These are phyloP conservation scores for Gastracanthus pulcherrimus DNA, from an alignment of 2,888 invertebrate genomes.

Conservation along the genomic window DNA sequence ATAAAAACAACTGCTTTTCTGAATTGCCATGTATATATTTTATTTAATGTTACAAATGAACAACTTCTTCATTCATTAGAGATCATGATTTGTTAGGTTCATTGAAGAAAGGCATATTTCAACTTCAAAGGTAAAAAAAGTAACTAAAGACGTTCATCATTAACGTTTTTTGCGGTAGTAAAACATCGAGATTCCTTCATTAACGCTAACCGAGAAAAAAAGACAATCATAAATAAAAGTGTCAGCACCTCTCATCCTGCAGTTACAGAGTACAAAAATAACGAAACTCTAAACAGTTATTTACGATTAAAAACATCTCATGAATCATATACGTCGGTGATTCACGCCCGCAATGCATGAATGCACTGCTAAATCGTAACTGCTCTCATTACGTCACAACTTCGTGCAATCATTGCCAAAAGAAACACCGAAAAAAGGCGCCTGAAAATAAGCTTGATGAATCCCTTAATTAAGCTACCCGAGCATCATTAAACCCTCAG, in stretches of 20 bases:
- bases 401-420: background rate
- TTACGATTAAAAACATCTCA: slow-evolving; percentile 39
- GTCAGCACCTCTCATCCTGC: background rate
- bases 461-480: too few relatives aligned
- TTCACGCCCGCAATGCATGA: slow-evolving; percentile 1
- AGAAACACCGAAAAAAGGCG: background rate
- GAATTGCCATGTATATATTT: background rate
- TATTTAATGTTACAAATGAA: background rate
- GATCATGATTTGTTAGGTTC: too few relatives aligned
- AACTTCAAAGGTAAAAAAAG: too few relatives aligned
- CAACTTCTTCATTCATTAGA: too few relatives aligned
- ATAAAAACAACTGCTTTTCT: background rate
- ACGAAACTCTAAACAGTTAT: slow-evolving; percentile 3
- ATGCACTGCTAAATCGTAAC: background rate
- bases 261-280: background rate
- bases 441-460: too few relatives aligned
- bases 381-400: background rate
- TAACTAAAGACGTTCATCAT: too few relatives aligned
- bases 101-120: too few relatives aligned
- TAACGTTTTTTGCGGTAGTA: too few relatives aligned
- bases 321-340: slow-evolving; percentile 32
- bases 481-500: too few relatives aligned
- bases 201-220: background rate
- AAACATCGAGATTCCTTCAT: background rate
- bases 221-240: background rate